Base-by-base conservation (phyloP, 2,113 vertebrate species). In the Ibidorhyncha struthersii region DNA sequence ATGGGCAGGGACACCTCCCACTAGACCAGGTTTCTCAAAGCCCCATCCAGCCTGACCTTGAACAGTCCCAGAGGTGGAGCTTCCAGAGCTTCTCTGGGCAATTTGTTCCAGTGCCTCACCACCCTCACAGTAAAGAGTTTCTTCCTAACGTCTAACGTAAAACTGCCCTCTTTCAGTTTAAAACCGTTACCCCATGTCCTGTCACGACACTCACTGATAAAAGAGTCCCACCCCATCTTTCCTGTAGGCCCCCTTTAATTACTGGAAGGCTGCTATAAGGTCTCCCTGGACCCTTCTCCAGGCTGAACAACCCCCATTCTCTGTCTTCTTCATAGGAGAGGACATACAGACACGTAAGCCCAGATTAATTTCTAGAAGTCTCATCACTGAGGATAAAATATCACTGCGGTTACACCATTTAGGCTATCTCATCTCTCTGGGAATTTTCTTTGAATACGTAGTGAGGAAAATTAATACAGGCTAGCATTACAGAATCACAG, bases 341-440 rank as follows among this genome's bases (percentile, higher is more conserved):
- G 41, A 23, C 30, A 41, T 59, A 43, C 8, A n/a, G 40, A 50
- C 3, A 21, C 40, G 23, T 3, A 38, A 72, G 25, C 9, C 32
- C 18, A 29, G 32, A 50, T 41, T 76, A 58, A 38, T 95, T 73
- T 72, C n/a, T 70, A 45, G 58, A 77, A 53, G 6, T 70, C 49
- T 27, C 25, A n/a, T 66, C 18, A 50, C 0, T n/a, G n/a, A 53
- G 53, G 67, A 23, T 47, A 47, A 40, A 26, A 7, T 21, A 22
- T 38, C 38, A 41, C 16, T 59, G 58, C 1, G 0, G 34, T 69
- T 74, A 38, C 14, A 50, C 21, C 0, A 0, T n/a, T 59, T 30
- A 77, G 73, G 25, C 23, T 67, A 2, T 78, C 16, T 78, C 6
- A 23, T 26, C 22, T 67, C 21, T 50, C 52, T 61, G 27, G 19